Conservation (phyloP, 2,113 vertebrate species). For the Peromyscus leucopus region DNA sequence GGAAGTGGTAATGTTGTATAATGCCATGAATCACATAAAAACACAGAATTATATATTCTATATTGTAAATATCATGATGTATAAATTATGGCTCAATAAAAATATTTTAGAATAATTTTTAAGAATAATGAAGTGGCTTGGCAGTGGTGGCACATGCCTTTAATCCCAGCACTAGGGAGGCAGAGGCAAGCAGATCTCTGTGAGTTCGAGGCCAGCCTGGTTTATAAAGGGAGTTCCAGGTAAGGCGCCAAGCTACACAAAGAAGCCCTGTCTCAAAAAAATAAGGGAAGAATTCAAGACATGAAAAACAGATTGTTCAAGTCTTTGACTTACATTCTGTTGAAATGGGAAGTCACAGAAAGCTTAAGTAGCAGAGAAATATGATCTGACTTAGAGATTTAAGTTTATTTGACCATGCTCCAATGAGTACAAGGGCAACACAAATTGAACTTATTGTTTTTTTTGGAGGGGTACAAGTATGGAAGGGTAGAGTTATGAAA, state of each 20-base stretch:
- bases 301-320: background rate
- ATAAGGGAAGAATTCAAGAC: background rate
- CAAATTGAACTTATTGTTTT: too few relatives aligned
- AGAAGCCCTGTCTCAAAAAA: too few relatives aligned
- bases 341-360: background rate
- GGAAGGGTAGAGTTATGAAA: too few relatives aligned
- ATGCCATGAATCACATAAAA: background rate
- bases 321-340: background rate
- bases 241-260: too few relatives aligned
- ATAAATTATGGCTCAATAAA: background rate
- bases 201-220: too few relatives aligned
- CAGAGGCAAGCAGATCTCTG: too few relatives aligned
- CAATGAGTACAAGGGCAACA: too few relatives aligned
- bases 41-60: background rate
- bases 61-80: background rate
- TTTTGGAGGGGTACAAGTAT: too few relatives aligned
- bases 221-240: too few relatives aligned
- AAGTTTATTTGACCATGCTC: too few relatives aligned
- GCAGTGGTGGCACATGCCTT: too few relatives aligned
- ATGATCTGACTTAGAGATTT: background rate
- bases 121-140: background rate
- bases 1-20: background rate
- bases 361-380: constrained; percentile 16
- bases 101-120: background rate
- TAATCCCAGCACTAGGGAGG: too few relatives aligned